Conservation (phyloP, 2,113 vertebrate genomes). For the Podarcis cretensis region DNA sequence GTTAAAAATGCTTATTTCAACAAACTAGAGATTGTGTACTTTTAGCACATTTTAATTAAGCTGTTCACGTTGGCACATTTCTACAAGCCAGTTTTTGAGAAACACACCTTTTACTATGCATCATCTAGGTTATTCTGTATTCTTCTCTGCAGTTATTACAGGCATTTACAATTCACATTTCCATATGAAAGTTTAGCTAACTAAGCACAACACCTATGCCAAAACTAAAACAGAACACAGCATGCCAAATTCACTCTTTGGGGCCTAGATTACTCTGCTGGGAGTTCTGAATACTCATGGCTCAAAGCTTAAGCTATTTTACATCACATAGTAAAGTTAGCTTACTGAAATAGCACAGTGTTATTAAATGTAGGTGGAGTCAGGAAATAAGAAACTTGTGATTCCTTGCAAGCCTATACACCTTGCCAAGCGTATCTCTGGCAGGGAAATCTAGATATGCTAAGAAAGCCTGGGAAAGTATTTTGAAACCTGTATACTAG, state of each 20-base stretch:
- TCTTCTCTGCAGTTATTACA: neutral
- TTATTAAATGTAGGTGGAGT: neutral
- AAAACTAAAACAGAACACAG: neutral
- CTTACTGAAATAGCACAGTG: neutral
- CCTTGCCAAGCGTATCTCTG: neutral
- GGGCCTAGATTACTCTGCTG: neutral
- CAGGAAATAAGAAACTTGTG: neutral
- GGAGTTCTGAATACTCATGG: neutral
- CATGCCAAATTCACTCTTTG: neutral
- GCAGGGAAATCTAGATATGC: slow-evolving; percentile 7
- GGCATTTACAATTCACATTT: neutral
- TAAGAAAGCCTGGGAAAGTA: neutral
- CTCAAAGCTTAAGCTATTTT: neutral
- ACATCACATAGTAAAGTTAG: neutral
- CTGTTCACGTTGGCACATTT: neutral
- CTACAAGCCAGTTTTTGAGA: neutral
- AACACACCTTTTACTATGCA: neutral
- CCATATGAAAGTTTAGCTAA: neutral
- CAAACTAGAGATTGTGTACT: neutral
- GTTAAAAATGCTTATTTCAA: neutral
- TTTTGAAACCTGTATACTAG: neutral
- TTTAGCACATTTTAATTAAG: neutral
- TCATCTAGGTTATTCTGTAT: neutral
- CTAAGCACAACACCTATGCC: neutral
- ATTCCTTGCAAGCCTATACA: neutral